Evolutionary conservation across 2,888 invertebrate species (phyloP).

Genomic region (Acrobeloides nanus): DNA sequence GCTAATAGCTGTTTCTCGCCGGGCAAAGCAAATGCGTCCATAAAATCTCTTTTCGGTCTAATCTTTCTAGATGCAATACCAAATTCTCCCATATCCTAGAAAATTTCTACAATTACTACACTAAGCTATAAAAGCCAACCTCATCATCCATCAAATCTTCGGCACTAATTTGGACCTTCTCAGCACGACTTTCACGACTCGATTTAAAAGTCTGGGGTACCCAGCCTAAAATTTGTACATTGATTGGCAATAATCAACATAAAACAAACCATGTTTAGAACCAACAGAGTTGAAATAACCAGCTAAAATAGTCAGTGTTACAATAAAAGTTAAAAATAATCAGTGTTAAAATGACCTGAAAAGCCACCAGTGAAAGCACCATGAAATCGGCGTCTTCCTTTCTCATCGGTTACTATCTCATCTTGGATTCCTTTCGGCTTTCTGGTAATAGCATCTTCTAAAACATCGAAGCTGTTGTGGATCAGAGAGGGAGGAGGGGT

Average conservation of each 20-base stretch:
- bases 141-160: slow-evolving; percentile 98
- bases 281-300: slow-evolving; percentile 96
- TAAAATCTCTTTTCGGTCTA: slow-evolving; percentile 72
- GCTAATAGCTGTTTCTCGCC: slow-evolving; percentile 28
- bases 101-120: slow-evolving; percentile 4
- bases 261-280: slow-evolving; percentile 70
- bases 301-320: no score
- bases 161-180: slow-evolving; percentile 61
- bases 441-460: slow-evolving; percentile 57
- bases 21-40: slow-evolving; percentile 11
- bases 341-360: no score
- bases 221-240: slow-evolving; percentile 66
- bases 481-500: no score
- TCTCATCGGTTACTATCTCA: slow-evolving; percentile 78
- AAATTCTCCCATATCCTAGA: slow-evolving; percentile 75
- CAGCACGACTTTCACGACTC: slow-evolving; percentile 68
- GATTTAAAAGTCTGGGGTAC: slow-evolving; percentile 82
- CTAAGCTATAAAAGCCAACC: slow-evolving; percentile 52
- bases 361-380: slow-evolving; percentile 98
- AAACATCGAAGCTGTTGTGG: not conserved
- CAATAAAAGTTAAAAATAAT: no score
- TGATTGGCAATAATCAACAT: not conserved
- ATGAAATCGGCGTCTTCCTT: slow-evolving; percentile 84
- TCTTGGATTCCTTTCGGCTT: slow-evolving; percentile 71
- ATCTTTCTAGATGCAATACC: slow-evolving; percentile 86